Evolutionary conservation across 2,113 vertebrate species (phyloP).

Genomic region (Bombycilla garrulus): DNA sequence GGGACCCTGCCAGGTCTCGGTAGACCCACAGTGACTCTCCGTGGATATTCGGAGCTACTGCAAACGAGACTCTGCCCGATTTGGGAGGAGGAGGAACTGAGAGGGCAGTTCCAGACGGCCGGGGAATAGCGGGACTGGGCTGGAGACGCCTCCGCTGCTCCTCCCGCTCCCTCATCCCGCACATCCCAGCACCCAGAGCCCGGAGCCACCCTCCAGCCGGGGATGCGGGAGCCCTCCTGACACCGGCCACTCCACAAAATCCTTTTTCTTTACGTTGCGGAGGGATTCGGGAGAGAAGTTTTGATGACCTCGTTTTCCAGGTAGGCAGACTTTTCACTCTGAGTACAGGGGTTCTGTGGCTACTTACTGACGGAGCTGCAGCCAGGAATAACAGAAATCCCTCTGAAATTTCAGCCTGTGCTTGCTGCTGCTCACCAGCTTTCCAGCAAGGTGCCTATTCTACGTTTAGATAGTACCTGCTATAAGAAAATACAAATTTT

Average conservation of each 20-base stretch:
- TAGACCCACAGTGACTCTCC: slow-evolving; percentile 57
- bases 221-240: slow-evolving; percentile 24
- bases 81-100: slow-evolving; percentile 16
- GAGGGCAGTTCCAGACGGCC: neutral
- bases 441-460: neutral
- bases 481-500: rapidly evolving
- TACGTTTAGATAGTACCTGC: neutral
- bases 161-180: neutral
- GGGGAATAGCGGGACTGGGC: neutral
- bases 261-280: neutral
- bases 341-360: rapidly evolving
- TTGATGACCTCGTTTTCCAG: slow-evolving; percentile 35
- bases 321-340: slow-evolving; percentile 9
- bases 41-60: neutral
- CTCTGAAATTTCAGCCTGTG: neutral
- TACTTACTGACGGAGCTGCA: rapidly evolving
- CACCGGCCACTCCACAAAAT: neutral
- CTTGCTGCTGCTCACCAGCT: neutral
- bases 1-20: neutral
- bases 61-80: neutral
- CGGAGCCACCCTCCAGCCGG: neutral
- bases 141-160: neutral
- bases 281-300: neutral
- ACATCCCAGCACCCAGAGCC: neutral
- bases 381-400: neutral